Evolutionary conservation across 2,797 vertebrate species (phyloP).

Genomic region (Aldrovandia affinis): DNA sequence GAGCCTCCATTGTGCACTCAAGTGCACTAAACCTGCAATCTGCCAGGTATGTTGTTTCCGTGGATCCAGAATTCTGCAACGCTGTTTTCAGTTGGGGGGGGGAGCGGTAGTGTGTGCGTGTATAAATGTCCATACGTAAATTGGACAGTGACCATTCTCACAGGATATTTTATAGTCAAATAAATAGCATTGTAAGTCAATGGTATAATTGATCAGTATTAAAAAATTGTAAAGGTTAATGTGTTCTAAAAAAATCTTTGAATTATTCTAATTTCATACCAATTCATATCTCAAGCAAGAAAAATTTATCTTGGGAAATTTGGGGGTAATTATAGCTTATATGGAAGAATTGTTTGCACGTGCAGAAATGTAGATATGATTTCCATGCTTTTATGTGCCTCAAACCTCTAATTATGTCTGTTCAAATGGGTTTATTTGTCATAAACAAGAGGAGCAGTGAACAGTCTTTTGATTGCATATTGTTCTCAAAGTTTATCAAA

Average conservation of each 20-base stretch:
- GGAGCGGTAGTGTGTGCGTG: not conserved
- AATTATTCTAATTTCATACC: not conserved
- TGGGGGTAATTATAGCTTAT: not conserved
- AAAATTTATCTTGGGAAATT: not conserved
- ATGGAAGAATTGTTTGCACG: too few relatives aligned
- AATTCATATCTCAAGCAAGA: not conserved
- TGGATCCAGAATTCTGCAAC: not conserved
- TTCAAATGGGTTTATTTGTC: not conserved
- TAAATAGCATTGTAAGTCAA: too few relatives aligned
- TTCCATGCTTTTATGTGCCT: not conserved
- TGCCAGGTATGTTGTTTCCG: not conserved
- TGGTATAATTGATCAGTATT: too few relatives aligned
- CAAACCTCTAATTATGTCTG: not conserved
- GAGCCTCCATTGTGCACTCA: not conserved
- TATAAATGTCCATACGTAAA: not conserved
- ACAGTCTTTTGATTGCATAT: not conserved
- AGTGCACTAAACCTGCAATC: not conserved
- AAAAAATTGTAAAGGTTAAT: too few relatives aligned
- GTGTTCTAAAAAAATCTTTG: too few relatives aligned
- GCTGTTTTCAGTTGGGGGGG: not conserved
- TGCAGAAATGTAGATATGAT: not conserved
- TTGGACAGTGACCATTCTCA: not conserved
- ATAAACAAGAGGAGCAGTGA: not conserved
- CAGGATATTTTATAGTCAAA: too few relatives aligned
- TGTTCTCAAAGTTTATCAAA: not conserved